Base-by-base conservation (phyloP, 2,113 vertebrate genomes). In the Cheirogaleus medius region DNA sequence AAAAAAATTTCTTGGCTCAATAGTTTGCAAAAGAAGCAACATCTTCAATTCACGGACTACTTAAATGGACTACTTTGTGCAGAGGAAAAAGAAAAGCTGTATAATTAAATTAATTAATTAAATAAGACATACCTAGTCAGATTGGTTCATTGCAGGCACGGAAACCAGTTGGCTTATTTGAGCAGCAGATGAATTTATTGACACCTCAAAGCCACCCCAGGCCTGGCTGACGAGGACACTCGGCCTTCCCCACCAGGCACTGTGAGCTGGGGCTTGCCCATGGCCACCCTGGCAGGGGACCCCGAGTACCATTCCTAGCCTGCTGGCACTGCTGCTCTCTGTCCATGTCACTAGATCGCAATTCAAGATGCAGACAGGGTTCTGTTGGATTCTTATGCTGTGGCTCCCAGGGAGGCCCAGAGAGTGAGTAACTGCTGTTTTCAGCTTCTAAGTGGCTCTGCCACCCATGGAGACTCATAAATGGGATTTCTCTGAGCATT, bases 281-380 rank as follows among this genome's bases (percentile, higher is more conserved):
- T 0, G 0, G 32, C 32, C 9, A 42, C 39, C 23, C 17, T 44
- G 54, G 39, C 7, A 3, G 1, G 4, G 15, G 32, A 74, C 3
- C 27, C 25, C 20, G 3, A 21, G 73, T 15, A 20, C 56, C 42
- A 20, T 54, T 52, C 29, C 39, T 11, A 17, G 7, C 5, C 34
- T 58, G 7, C 49, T 76, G 11, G 52, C 52, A 8, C 17, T 60
- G 7, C 21, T 71, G 20, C 9, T 5, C 21, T 54, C 44, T 12
- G 20, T 42, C 77, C 32, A 3, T 64, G 37, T 42, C 18, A 27
- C 80, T 39, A 14, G 27, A 34, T 73, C 7, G 0, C 8, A 32
- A 63, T 52, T 78, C 9, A 63, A 68, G 69, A 13, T 52, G 25
- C 69, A 92, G 39, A 27, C 8, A 87, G 56, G 11, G 20, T 27